Percentiles rank a stretch among this genome's conserved stretches.
These are phyloP conservation scores for Metallyticus violacea DNA, from an alignment of 2,888 invertebrate genomes.

Conservation along the genomic window DNA sequence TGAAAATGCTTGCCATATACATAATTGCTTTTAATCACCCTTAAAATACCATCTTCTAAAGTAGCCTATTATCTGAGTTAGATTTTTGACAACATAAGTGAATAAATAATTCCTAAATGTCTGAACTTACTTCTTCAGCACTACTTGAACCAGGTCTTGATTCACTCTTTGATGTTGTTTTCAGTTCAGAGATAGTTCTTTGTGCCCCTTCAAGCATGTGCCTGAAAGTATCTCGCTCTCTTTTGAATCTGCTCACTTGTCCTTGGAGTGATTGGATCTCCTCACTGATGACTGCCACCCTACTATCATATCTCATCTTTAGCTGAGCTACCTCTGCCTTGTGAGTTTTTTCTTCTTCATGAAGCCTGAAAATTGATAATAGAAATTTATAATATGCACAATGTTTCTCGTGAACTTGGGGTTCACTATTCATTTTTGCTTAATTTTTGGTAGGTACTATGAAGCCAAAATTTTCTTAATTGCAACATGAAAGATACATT, in stretches of 20 bases:
- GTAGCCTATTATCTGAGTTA: no score
- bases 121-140: constrained; percentile 64
- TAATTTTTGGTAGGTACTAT: no score
- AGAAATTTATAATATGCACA: no score
- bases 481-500: no score
- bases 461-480: no score
- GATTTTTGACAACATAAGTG: no score
- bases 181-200: constrained; percentile 75
- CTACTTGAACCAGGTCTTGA: constrained; percentile 54
- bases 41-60: no score
- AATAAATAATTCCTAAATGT: no score
- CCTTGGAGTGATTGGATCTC: constrained; percentile 80
- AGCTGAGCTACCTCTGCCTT: constrained; percentile 77
- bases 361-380: constrained; percentile 33
- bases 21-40: no score
- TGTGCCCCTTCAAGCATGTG: constrained; percentile 88
- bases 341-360: constrained; percentile 44
- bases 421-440: no score
- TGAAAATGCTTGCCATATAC: no score
- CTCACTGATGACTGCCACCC: constrained; percentile 74
- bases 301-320: constrained; percentile 80
- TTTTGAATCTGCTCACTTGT: constrained; percentile 76
- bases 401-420: no score
- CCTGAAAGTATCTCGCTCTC: constrained; percentile 85
- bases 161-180: constrained; percentile 51